A percentile compares a stretch with the other conserved stretches of the same genome.
Evolutionary conservation across 2,113 vertebrate genomes (phyloP).

Genomic region (Rattus norvegicus): GRCr8 NC_086023.1:145764501-145765000

Average conservation of each 20-base stretch:
- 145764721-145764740: neutral
- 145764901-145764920: neutral
- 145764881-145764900: too few relatives aligned
- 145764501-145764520: conserved; percentile 21
- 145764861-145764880: neutral
- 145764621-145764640: neutral
- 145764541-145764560: neutral
- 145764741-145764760: neutral
- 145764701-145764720: neutral
- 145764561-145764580: neutral
- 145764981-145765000: neutral
- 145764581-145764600: neutral
- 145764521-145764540: neutral
- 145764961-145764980: neutral
- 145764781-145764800: neutral
- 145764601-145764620: neutral
- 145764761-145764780: neutral
- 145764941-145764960: neutral
- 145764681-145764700: neutral
- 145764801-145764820: neutral
- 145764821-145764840: neutral
- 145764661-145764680: neutral
- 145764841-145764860: neutral
- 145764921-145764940: accelerated
- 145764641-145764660: neutral